These are phyloP conservation scores for Drosophila mimetica DNA, from an alignment of 2,888 invertebrate species.

Conservation along the genomic window DNA sequence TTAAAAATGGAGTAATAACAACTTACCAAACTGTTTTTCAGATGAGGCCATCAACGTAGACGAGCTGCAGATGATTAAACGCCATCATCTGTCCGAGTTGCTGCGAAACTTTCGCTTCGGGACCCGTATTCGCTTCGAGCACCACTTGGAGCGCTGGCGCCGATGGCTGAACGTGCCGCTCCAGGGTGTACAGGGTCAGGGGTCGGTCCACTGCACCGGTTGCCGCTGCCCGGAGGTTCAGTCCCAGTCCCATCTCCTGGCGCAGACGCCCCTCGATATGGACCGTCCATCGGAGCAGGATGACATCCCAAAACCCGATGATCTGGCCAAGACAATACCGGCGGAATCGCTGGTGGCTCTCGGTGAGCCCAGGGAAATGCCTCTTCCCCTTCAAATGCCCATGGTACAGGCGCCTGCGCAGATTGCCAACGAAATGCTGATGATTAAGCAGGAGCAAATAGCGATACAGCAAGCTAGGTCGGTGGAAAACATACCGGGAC, in stretches of 20 bases:
- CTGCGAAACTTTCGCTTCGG: slow-evolving; percentile 72
- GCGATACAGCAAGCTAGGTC: slow-evolving; percentile 26
- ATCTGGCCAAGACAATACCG: slow-evolving; percentile 26
- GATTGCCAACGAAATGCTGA: slow-evolving; percentile 22
- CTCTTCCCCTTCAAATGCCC: slow-evolving; percentile 41
- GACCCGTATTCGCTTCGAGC: slow-evolving; percentile 78
- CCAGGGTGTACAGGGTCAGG: slow-evolving; percentile 28
- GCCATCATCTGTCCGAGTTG: slow-evolving; percentile 65
- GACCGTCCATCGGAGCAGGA: slow-evolving; percentile 1
- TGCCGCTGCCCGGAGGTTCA: slow-evolving; percentile 49
- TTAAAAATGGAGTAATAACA: neutral
- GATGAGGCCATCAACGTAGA: slow-evolving; percentile 76
- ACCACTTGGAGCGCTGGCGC: slow-evolving; percentile 79
- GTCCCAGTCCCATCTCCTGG: slow-evolving; percentile 3
- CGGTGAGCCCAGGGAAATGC: slow-evolving; percentile 40
- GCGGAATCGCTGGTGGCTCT: slow-evolving; percentile 60
- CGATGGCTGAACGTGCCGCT: slow-evolving; percentile 74
- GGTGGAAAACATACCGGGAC: neutral
- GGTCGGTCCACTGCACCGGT: slow-evolving; percentile 53
- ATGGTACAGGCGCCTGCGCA: slow-evolving; percentile 4
- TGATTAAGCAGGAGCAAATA: slow-evolving; percentile 22
- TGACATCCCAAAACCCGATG: slow-evolving; percentile 1
- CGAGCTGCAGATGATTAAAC: slow-evolving; percentile 76
- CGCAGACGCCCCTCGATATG: neutral
- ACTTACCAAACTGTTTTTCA: slow-evolving; percentile 20